Conservation (phyloP, 2,113 vertebrate genomes). For the Chloebia gouldiae region DNA sequence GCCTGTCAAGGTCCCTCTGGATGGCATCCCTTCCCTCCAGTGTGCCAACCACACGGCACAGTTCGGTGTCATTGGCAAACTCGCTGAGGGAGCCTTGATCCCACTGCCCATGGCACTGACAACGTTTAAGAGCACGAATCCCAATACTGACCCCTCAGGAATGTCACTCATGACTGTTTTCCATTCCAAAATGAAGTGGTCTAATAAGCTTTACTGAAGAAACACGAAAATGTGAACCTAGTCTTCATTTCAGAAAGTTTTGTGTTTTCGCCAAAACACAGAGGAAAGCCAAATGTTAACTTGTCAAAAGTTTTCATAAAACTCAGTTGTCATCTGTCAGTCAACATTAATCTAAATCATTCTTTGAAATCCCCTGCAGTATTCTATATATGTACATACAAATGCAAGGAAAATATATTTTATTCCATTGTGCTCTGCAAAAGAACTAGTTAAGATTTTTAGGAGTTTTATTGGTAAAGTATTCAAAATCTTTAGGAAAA, state of each 20-base stretch:
- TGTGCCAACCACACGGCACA: background rate
- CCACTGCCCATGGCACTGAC: background rate
- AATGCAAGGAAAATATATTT: conserved; percentile 3
- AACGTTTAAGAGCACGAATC: no score
- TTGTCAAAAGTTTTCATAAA: conserved; percentile 11
- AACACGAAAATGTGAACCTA: background rate
- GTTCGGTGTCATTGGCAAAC: background rate
- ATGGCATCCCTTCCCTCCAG: background rate
- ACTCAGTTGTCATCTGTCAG: conserved; percentile 3
- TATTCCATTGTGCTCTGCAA: background rate
- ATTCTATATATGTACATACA: background rate
- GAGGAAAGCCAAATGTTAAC: background rate
- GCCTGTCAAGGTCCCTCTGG: background rate
- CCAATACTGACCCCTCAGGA: background rate
- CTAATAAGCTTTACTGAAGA: background rate
- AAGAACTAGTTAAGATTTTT: background rate
- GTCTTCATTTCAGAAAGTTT: background rate
- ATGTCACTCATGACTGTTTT: background rate
- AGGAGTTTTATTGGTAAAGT: background rate
- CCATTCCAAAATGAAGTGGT: background rate
- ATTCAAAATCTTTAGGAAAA: background rate
- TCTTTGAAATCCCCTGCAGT: background rate
- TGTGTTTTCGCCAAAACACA: background rate
- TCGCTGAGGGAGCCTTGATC: background rate
- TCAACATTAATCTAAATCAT: conserved; percentile 6